Base-by-base conservation (phyloP, 92 coral and sea anemone genomes). In the Nematostella vectensis region DNA sequence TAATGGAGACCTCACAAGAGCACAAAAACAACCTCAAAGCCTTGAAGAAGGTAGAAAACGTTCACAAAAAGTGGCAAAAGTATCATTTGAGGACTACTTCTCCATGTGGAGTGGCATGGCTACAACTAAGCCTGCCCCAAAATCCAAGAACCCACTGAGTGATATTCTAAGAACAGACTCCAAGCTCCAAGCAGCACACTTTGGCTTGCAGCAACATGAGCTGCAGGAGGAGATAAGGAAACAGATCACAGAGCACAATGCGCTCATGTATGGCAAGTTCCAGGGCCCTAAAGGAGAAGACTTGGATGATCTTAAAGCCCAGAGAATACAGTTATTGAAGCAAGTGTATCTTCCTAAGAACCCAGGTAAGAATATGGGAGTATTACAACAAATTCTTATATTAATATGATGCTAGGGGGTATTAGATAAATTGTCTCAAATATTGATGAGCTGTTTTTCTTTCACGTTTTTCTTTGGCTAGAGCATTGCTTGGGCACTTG, bases 71-170 rank as follows among this genome's bases (percentile, higher is more conserved):
- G 31, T 67, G 12, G 95, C 81, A 19, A 79, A 82, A 44, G 76
- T 93, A 27, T 82, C 96, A 11, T 93, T 93, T 60, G 99, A 82
- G 11, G 96, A 93, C 48, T 93, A 93, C 27, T 87, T 81, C 31
- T 78, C 85, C 3, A 45, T 93, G 58, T 93, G 99, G 99, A 93
- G 95, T 39, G 99, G 99, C 1, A 82, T 93, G n/a, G 99, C 99
- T 8, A 93, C 99, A n/a, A 87, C 99, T 0, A 79, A 75, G 24
- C 91, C 96, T 4, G 71, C 69, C 0, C 59, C 68, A 8, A 67
- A 55, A 36, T 66, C 85, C 1, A 56, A 22, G 21, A 86, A 76
- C 50, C 93, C 96, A 2, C 37, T 93, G 12, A 75, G 58, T 59
- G 96, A 86, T 29, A 66, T 87, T 22, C 58, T 93, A 2, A 69